These are phyloP conservation scores for Bombus polaris DNA, from an alignment of 1,140 invertebrate species.

Conservation along the genomic window DNA sequence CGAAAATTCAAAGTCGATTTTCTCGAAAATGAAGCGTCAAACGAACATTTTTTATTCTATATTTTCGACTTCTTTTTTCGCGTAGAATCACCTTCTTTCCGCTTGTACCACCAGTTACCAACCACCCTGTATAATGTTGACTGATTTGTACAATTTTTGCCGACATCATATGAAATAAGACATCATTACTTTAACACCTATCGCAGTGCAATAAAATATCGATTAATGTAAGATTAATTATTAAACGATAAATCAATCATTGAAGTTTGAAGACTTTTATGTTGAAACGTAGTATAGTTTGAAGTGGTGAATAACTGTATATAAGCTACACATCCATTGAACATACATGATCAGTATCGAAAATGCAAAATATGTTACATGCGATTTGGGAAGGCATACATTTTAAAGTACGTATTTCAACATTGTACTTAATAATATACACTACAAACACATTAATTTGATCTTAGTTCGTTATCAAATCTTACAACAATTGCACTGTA, in stretches of 20 bases:
- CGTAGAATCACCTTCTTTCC: no score
- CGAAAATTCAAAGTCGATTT: no score
- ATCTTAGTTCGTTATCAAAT: slow-evolving; percentile 25
- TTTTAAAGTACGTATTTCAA: slow-evolving; percentile 41
- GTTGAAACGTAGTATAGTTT: slow-evolving; percentile 37
- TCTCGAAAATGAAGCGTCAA: no score
- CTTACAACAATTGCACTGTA: slow-evolving; percentile 58
- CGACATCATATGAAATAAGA: slow-evolving; percentile 41
- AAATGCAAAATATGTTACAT: slow-evolving; percentile 68
- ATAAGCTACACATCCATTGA: slow-evolving; percentile 49
- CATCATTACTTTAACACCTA: slow-evolving; percentile 26
- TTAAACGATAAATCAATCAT: slow-evolving; percentile 28
- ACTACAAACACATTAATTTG: slow-evolving; percentile 35
- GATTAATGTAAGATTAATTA: slow-evolving; percentile 13
- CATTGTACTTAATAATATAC: slow-evolving; percentile 26
- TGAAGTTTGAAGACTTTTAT: slow-evolving; percentile 35
- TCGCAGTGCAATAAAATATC: slow-evolving; percentile 33
- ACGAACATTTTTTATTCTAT: no score
- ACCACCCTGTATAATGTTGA: background rate
- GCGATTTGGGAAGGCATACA: slow-evolving; percentile 60
- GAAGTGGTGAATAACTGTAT: slow-evolving; percentile 46
- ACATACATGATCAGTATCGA: slow-evolving; percentile 59
- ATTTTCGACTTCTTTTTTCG: no score
- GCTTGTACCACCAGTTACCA: no score
- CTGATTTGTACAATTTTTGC: slow-evolving; percentile 64